A percentile compares a stretch with the other conserved stretches of the same genome.
phyloP scores from a whole-genome alignment of 1,140 invertebrate genomes.

The Charaxes varanes region DNA sequence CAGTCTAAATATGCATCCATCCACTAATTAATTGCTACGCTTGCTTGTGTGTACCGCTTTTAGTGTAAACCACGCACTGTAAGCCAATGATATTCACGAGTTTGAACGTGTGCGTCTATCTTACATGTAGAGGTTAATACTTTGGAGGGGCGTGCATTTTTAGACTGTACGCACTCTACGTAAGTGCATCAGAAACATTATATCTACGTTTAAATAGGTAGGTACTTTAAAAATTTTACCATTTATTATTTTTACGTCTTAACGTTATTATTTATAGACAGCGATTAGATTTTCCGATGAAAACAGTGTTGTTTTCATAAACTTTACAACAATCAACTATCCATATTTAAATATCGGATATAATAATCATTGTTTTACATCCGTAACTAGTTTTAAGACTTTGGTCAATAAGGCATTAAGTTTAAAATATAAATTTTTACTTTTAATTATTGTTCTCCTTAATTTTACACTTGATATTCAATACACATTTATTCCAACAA shows the following conservation, averaged over 20 bases:
- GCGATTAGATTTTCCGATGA: conserved; percentile 56
- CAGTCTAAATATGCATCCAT: too few species aligned
- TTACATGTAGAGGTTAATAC: too few species aligned
- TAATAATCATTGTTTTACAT: conserved; percentile 57
- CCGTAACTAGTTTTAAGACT: conserved; percentile 71
- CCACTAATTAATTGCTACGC: too few species aligned
- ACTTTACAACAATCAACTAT: conserved; percentile 69
- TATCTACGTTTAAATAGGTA: conserved; percentile 18
- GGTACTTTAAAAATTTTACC: conserved; percentile 15
- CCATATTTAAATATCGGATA: conserved; percentile 51
- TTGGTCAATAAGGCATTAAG: conserved; percentile 74
- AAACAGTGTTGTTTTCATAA: conserved; percentile 58
- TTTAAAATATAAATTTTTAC: conserved; percentile 57
- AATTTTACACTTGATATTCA: conserved; percentile 60
- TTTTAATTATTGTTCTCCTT: conserved; percentile 73
- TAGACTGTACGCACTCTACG: too few species aligned
- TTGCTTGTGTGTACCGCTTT: too few species aligned
- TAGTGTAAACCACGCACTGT: too few species aligned
- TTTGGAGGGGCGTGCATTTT: too few species aligned
- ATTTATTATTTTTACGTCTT: conserved; percentile 19
- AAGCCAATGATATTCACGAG: too few species aligned
- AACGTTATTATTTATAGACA: conserved; percentile 34
- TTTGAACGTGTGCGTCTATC: too few species aligned
- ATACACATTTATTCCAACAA: conserved; percentile 59
- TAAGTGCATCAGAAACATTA: too few species aligned